A percentile compares a stretch with the other conserved stretches of the same genome.
Conservation (phyloP, 2,888 invertebrate species). For the Drosophila acutilabella region DNA sequence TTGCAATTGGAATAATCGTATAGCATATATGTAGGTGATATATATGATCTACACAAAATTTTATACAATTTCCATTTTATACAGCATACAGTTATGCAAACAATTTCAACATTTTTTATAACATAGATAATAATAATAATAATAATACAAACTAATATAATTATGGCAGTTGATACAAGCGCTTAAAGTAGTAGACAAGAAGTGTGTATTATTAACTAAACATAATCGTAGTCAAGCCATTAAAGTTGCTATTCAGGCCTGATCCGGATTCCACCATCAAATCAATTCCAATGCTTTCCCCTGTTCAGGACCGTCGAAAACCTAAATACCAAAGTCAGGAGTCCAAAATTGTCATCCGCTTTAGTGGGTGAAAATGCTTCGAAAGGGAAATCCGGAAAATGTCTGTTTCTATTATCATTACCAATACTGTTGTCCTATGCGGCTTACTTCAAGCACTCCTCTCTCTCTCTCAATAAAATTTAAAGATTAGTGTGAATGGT, state of each 20-base stretch:
- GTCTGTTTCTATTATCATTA: constrained; percentile 22
- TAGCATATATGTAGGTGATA: constrained; percentile 11
- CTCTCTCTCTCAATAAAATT: not conserved
- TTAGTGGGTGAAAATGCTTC: constrained; percentile 6
- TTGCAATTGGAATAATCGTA: constrained; percentile 25
- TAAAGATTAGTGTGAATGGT: constrained; percentile 53
- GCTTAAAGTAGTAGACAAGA: constrained; percentile 60
- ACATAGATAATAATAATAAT: constrained; percentile 13
- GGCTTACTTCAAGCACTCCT: constrained; percentile 7
- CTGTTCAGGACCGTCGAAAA: constrained; percentile 16
- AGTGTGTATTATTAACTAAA: constrained; percentile 22
- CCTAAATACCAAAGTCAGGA: constrained; percentile 17
- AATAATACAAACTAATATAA: constrained; percentile 52
- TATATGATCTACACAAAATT: constrained; percentile 23
- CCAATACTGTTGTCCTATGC: constrained; percentile 65
- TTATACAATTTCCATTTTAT: constrained; percentile 44
- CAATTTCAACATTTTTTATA: constrained; percentile 39
- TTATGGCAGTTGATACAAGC: constrained; percentile 74
- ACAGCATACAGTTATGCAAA: constrained; percentile 40
- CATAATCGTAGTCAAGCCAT: constrained; percentile 35
- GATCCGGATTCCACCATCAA: constrained; percentile 3
- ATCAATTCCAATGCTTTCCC: constrained; percentile 12
- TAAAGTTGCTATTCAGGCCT: constrained; percentile 21
- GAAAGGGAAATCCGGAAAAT: constrained; percentile 9
- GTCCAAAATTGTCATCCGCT: not conserved